Evolutionary conservation across 2,888 invertebrate genomes (phyloP).

Genomic region (Sepiola atlantica): DNA sequence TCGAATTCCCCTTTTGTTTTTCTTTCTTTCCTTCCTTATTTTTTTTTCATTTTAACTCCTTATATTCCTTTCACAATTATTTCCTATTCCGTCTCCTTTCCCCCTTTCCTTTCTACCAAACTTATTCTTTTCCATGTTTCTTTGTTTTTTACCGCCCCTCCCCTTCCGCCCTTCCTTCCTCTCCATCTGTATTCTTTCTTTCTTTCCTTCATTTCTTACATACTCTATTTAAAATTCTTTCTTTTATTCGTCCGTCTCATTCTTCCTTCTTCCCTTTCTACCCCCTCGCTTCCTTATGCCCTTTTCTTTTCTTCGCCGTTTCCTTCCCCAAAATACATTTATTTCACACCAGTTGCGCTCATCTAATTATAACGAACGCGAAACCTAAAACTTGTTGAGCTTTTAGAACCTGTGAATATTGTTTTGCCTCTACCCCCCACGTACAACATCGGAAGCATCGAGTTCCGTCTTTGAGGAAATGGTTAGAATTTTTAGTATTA

Average conservation of each 20-base stretch:
- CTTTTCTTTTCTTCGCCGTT: neutral
- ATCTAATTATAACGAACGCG: neutral
- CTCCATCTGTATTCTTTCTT: neutral
- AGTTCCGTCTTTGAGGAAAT: neutral
- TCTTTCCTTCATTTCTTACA: neutral
- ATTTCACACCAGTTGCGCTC: slow-evolving; percentile 6
- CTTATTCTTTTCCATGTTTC: neutral
- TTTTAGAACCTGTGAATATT: neutral
- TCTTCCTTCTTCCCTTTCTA: neutral
- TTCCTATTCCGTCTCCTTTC: neutral
- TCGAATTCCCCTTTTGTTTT: no score
- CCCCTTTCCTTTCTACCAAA: neutral
- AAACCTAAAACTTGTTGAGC: neutral
- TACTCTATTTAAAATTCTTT: neutral
- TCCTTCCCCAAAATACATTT: neutral
- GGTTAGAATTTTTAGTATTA: slow-evolving; percentile 32
- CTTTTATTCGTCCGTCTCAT: neutral
- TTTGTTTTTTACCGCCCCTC: neutral
- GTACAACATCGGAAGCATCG: slow-evolving; percentile 4
- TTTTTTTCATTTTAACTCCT: neutral
- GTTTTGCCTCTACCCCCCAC: no score
- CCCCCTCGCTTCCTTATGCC: neutral
- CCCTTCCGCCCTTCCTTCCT: neutral
- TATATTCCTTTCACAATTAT: neutral
- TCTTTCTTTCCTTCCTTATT: neutral